Evolutionary conservation across 2,888 invertebrate genomes (phyloP), one percentile per base, ranked within the genome.

Genomic region (Adineta ricciae): DNA sequence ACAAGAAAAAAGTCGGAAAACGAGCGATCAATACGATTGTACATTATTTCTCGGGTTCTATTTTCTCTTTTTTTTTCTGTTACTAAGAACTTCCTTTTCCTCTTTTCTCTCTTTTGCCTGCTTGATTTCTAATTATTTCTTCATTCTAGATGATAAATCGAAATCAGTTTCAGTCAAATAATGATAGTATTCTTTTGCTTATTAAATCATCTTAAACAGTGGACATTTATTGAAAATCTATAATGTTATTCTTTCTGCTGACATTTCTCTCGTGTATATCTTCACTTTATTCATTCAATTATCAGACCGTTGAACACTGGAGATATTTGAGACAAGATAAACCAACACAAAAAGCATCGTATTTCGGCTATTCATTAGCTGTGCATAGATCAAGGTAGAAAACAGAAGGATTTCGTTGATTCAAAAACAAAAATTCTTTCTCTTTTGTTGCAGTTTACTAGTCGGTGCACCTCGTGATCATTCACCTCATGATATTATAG

Each of bases 351-450:
- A 78, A 24, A 41, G 5, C 64, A 64, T 64, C 64, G 0, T 78
- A 41, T 78, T 78, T 78, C n/a, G 78, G 78, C 14, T 78, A 78
- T 78, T 78, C 78, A 41, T n/a, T 78, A 78, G 78, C 78, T 8
- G 41, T 78, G 24, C 78, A 78, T 41, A 21, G 78, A 41, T 41
- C 78, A 11, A 78, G 78, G 78, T 78, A 78, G 14, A 32, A n/a
- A 11, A n/a, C n/a, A 4, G 16, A 32, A 64, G 27, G 9, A 16
- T 46, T 46, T 46, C 5, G 11, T 46, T n/a, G n/a, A n/a, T n/a
- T n/a, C n/a, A n/a, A n/a, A n/a, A n/a, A n/a, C n/a, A n/a, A n/a
- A n/a, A n/a, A n/a, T n/a, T n/a, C n/a, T n/a, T n/a, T n/a, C n/a
- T n/a, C n/a, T n/a, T n/a, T n/a, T n/a, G n/a, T n/a, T 41, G 14